Evolutionary conservation across 2,797 vertebrate genomes (phyloP).

Genomic region (Ibycter americanus): DNA sequence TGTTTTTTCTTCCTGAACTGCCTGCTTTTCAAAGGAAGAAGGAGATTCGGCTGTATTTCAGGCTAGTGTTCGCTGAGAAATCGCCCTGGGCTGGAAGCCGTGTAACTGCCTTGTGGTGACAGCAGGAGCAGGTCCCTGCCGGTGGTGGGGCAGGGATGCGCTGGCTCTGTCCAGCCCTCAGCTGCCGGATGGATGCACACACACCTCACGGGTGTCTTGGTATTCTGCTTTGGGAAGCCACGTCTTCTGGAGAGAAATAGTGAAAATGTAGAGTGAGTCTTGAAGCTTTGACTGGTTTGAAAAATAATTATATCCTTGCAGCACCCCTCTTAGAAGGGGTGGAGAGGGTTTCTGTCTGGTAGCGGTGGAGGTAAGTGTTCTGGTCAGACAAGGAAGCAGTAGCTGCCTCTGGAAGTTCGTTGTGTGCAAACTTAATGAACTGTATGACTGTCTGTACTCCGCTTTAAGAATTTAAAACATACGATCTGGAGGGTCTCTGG

Average conservation of each 20-base stretch:
- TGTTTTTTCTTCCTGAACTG: neutral
- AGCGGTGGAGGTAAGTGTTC: neutral
- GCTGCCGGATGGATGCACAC: accelerated
- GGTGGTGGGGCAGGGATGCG: neutral
- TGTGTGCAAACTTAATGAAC: neutral
- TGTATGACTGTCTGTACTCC: neutral
- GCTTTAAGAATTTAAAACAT: neutral
- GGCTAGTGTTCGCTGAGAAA: neutral
- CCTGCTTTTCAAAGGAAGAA: neutral
- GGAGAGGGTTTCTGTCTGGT: neutral
- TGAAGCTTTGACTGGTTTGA: neutral
- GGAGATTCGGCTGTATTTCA: neutral
- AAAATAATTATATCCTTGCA: neutral
- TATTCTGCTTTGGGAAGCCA: neutral
- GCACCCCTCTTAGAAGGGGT: neutral
- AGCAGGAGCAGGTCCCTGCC: neutral
- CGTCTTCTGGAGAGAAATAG: neutral
- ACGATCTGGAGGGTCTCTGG: neutral
- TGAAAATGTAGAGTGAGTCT: neutral
- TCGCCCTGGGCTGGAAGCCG: neutral
- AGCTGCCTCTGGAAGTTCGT: neutral
- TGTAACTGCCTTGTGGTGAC: neutral
- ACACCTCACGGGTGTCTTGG: accelerated
- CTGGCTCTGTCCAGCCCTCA: neutral
- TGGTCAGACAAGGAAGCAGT: neutral